phyloP scores from a whole-genome alignment of 1,140 invertebrate species.

The Macrosteles quadrilineatus region DNA sequence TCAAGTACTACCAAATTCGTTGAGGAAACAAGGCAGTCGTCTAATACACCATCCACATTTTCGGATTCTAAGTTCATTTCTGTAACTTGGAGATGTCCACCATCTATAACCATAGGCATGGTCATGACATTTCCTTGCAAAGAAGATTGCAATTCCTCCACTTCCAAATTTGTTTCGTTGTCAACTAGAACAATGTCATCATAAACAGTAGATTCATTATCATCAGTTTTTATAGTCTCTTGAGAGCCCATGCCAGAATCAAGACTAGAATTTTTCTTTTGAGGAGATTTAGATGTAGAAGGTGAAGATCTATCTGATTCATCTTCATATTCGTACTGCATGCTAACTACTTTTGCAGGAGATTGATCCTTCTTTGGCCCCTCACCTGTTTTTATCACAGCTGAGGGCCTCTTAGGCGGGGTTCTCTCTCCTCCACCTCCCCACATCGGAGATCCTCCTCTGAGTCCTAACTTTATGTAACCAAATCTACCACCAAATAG shows the following conservation, averaged over 20 bases:
- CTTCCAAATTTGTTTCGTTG: constrained; percentile 41
- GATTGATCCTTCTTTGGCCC: no score
- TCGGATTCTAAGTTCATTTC: constrained; percentile 30
- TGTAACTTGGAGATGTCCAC: constrained; percentile 34
- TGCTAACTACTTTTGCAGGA: constrained; percentile 56
- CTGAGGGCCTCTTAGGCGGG: constrained; percentile 45
- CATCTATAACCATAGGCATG: constrained; percentile 40
- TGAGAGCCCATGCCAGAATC: constrained; percentile 16
- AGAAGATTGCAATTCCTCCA: constrained; percentile 41
- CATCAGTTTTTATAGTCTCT: constrained; percentile 31
- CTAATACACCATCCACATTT: constrained; percentile 36
- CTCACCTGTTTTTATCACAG: constrained; percentile 24
- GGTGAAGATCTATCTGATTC: constrained; percentile 48
- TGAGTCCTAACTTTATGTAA: constrained; percentile 64
- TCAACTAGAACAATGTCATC: constrained; percentile 45
- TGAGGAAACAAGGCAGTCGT: constrained; percentile 41
- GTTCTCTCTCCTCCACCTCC: constrained; percentile 38
- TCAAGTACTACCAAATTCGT: constrained; percentile 39
- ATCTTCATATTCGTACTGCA: constrained; percentile 64
- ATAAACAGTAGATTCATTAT: constrained; percentile 43
- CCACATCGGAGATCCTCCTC: constrained; percentile 75
- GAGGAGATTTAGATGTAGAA: constrained; percentile 22
- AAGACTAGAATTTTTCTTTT: constrained; percentile 22
- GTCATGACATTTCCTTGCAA: constrained; percentile 42
- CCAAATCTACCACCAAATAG: constrained; percentile 51